Evolutionary conservation across 2,113 vertebrate genomes (phyloP), one percentile per base, ranked within the genome.

Genomic region (Lagopus leucura): DNA sequence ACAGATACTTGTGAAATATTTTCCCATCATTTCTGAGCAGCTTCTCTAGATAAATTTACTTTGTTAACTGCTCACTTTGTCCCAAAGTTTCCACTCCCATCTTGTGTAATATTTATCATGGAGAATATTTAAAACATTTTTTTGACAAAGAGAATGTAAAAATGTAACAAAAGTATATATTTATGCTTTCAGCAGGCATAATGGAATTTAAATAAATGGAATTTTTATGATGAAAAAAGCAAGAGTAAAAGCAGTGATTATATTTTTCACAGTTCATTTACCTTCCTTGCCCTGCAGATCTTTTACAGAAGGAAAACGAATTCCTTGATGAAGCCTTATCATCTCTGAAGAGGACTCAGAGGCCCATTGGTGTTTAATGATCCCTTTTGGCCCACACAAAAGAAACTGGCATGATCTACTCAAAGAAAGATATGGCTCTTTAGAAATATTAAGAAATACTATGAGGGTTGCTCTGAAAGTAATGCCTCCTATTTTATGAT

Each of bases 311-410:
- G 77, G 97, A 97, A 98, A 98, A 98, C 97, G 96, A 98, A 95
- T 97, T 98, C 97, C 94, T 30, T 77, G 96, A 97, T 97, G 97
- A 97, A 97, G 95, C 94, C 96, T 97, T 97, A 97, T 95, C 97
- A 97, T 97, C 91, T 97, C 97, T 97, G 95, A 97, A 97, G 97
- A 97, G 97, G 97, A 97, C 95, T 98, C 97, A 97, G 97, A 97
- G 97, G 97, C 92, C 95, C 94, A 97, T 98, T 98, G 97, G 96
- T 98, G 97, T 98, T 98, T 98, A 99, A 98, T 97, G 98, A 98
- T 97, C 98, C 98, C 91, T 98, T 97, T 89, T 98, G 98, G 97
- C 97, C 98, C 96, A 75, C 97, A 97, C 95, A 97, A 95, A 98
- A 97, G 96, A 97, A 98, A 97, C 96, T 98, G 97, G 98, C 98